phyloP scores from a whole-genome alignment of 2,888 invertebrate genomes.

The Nemotelus pantherinus region DNA sequence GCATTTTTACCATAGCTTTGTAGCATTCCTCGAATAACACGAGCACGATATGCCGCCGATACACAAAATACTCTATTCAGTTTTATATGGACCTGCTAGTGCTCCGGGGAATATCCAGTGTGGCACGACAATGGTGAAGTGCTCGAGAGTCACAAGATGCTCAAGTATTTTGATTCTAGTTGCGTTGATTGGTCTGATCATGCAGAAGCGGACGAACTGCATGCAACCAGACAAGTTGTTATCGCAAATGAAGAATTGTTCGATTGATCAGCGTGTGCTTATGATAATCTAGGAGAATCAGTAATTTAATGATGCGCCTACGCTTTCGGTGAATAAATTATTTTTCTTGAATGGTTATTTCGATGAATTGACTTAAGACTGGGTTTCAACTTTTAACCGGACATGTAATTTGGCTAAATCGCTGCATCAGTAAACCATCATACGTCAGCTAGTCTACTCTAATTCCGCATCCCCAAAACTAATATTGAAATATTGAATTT shows the following conservation, averaged over 20 bases:
- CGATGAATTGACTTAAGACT: too few species aligned
- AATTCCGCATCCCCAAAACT: too few species aligned
- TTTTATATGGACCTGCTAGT: neutral
- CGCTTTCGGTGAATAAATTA: neutral
- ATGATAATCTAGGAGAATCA: constrained; percentile 25
- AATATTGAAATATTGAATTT: too few species aligned
- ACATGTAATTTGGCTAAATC: too few species aligned
- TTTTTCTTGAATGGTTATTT: too few species aligned
- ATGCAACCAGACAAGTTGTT: constrained; percentile 22
- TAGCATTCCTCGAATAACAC: constrained; percentile 48
- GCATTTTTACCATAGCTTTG: constrained; percentile 48
- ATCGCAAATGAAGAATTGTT: constrained; percentile 7
- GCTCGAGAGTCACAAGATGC: neutral
- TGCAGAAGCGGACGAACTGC: too few species aligned
- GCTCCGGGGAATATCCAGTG: constrained; percentile 11
- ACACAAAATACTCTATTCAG: neutral
- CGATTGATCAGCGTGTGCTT: constrained; percentile 35
- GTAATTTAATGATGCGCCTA: constrained; percentile 36
- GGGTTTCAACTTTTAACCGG: too few species aligned
- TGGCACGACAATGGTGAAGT: neutral
- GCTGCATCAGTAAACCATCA: too few species aligned
- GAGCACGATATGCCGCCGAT: constrained; percentile 1
- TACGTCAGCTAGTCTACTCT: too few species aligned
- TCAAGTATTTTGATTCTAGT: too few species aligned
- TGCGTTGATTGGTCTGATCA: too few species aligned